phyloP scores from a whole-genome alignment of 2,888 invertebrate species.

The Sarcophaga subvicina region DNA sequence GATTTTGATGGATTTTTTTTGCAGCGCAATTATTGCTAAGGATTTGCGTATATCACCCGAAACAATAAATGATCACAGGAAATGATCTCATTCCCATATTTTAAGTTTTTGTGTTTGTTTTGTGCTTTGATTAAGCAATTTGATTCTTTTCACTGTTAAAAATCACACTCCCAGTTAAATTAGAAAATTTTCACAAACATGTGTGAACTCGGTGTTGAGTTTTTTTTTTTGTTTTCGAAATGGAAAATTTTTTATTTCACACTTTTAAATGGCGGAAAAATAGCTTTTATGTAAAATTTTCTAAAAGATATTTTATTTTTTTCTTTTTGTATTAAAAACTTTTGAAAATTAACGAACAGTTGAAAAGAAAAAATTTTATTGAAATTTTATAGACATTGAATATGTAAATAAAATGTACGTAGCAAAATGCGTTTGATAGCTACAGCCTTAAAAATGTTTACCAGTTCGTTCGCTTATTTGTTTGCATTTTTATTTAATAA shows the following conservation, averaged over 20 bases:
- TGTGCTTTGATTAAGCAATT: background rate
- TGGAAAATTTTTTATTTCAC: conserved; percentile 47
- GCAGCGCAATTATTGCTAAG: too few species aligned
- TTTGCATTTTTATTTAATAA: conserved; percentile 16
- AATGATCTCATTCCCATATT: conserved; percentile 14
- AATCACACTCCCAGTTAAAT: conserved; percentile 27
- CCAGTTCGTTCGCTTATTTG: background rate
- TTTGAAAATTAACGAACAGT: conserved; percentile 36
- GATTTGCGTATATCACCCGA: background rate
- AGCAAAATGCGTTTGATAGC: too few species aligned
- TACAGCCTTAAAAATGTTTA: background rate
- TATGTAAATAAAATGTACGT: background rate
- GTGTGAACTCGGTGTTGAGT: conserved; percentile 18
- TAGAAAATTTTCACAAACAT: conserved; percentile 35
- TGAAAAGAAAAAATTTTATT: conserved; percentile 28
- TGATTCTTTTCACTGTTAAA: conserved; percentile 1
- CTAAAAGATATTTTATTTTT: background rate
- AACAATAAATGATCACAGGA: background rate
- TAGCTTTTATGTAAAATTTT: background rate
- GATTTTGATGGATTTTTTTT: too few species aligned
- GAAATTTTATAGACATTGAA: conserved; percentile 48
- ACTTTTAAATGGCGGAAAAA: conserved; percentile 32
- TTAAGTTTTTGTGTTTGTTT: background rate
- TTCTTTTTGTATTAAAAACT: background rate
- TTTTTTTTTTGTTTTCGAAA: conserved; percentile 5